A percentile compares a stretch with the other conserved stretches of the same genome.
Conservation (phyloP, 2,113 vertebrate species). For the Rhabdornis inornatus region DNA sequence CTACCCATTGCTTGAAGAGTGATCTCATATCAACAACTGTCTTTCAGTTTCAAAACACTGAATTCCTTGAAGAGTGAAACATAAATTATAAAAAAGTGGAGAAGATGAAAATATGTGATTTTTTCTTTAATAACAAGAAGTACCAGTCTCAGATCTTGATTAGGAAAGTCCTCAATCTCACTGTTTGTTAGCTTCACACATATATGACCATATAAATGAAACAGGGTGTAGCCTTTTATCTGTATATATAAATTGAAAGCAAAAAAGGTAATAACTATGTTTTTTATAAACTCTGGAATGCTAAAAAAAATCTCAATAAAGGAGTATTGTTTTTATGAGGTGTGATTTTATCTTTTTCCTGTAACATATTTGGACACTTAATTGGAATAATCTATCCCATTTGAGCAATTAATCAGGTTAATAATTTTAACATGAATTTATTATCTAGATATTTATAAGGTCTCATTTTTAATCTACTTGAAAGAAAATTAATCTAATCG, state of each 20-base stretch:
- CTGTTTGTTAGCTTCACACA: background rate
- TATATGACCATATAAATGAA: background rate
- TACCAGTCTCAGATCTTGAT: background rate
- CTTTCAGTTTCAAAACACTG: background rate
- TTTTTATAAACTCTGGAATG: background rate
- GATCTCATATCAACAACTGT: background rate
- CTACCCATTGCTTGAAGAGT: background rate
- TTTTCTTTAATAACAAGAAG: background rate
- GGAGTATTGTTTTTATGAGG: background rate
- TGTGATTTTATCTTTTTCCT: background rate
- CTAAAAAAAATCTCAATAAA: background rate
- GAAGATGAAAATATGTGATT: background rate
- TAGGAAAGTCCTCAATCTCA: background rate
- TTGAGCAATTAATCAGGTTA: slow-evolving; percentile 29
- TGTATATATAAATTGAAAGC: background rate
- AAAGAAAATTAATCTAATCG: slow-evolving; percentile 14
- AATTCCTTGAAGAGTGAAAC: background rate
- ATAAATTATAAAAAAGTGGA: background rate
- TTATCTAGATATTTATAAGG: background rate
- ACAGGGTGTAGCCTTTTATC: background rate
- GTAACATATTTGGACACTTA: background rate
- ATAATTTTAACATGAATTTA: slow-evolving; percentile 31
- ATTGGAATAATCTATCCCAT: background rate
- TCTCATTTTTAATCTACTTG: background rate
- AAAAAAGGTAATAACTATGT: background rate